Conservation (phyloP, 2,113 vertebrate genomes). For the Scomber japonicus region DNA sequence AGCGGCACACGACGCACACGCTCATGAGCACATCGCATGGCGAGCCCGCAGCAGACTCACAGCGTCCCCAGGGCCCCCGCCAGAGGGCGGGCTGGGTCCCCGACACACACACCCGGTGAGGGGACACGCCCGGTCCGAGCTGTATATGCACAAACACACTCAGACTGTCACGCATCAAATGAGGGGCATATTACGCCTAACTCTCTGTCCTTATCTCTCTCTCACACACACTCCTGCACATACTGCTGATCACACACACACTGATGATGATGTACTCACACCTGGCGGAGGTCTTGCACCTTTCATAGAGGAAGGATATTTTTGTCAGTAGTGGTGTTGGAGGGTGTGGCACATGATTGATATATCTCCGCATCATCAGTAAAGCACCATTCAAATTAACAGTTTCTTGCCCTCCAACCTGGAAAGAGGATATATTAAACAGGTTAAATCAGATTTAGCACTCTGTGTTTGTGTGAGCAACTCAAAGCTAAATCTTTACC, state of each 20-base stretch:
- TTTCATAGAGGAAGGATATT: not conserved
- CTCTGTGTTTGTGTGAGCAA: not conserved
- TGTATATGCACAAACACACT: slow-evolving; percentile 68
- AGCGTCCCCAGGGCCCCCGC: slow-evolving; percentile 94
- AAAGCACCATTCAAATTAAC: slow-evolving; percentile 4
- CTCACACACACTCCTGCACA: slow-evolving; percentile 2
- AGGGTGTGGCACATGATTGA: slow-evolving; percentile 13
- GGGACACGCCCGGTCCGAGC: slow-evolving; percentile 77
- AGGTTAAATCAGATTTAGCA: not conserved
- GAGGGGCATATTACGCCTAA: slow-evolving; percentile 21
- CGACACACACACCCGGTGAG: slow-evolving; percentile 96
- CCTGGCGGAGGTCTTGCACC: not conserved
- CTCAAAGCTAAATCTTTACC: not conserved
- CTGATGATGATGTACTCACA: slow-evolving; percentile 1
- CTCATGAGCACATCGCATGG: slow-evolving; percentile 91
- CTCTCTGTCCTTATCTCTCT: slow-evolving; percentile 1
- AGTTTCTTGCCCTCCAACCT: not conserved
- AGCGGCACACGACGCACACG: slow-evolving; percentile 97
- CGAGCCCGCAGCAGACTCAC: slow-evolving; percentile 95
- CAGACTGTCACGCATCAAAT: slow-evolving; percentile 28
- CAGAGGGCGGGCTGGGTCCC: slow-evolving; percentile 95
- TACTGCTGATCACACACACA: slow-evolving; percentile 22
- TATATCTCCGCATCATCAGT: slow-evolving; percentile 20
- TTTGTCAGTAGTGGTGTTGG: slow-evolving; percentile 9
- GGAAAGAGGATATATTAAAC: slow-evolving; percentile 30